Conservation (phyloP, 2,888 invertebrate genomes). For the Agriotes lineatus region DNA sequence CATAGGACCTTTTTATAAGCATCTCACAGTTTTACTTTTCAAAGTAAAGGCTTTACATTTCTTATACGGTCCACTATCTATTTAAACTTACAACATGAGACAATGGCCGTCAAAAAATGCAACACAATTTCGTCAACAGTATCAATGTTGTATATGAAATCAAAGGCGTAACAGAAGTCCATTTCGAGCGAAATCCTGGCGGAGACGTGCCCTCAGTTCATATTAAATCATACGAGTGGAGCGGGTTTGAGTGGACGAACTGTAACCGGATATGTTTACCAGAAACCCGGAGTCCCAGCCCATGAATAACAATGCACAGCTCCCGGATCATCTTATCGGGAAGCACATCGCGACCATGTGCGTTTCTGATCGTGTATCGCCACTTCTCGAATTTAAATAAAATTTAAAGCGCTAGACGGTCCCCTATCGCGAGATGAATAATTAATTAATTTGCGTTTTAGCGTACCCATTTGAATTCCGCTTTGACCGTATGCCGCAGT, state of each 20-base stretch:
- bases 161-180: constrained; percentile 39
- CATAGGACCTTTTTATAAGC: too few relatives aligned
- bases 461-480: not conserved
- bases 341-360: constrained; percentile 47
- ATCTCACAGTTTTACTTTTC: too few relatives aligned
- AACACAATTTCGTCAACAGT: constrained; percentile 1
- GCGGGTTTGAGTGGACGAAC: constrained; percentile 45
- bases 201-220: constrained; percentile 42
- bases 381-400: constrained; percentile 50
- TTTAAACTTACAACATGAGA: too few relatives aligned
- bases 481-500: constrained; percentile 16
- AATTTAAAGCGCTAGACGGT: constrained; percentile 49
- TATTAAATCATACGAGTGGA: constrained; percentile 49
- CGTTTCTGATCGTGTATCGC: constrained; percentile 43
- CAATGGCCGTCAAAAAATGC: too few relatives aligned
- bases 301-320: constrained; percentile 57
- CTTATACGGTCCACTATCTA: too few relatives aligned
- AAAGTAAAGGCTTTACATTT: too few relatives aligned
- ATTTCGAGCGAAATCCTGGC: constrained; percentile 34
- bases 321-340: constrained; percentile 51
- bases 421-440: constrained; percentile 33
- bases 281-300: constrained; percentile 55
- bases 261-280: constrained; percentile 57
- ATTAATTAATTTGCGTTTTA: constrained; percentile 42
- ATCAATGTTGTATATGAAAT: constrained; percentile 32